phyloP scores from a whole-genome alignment of 2,113 vertebrate genomes.

The Orcinus orca region DNA sequence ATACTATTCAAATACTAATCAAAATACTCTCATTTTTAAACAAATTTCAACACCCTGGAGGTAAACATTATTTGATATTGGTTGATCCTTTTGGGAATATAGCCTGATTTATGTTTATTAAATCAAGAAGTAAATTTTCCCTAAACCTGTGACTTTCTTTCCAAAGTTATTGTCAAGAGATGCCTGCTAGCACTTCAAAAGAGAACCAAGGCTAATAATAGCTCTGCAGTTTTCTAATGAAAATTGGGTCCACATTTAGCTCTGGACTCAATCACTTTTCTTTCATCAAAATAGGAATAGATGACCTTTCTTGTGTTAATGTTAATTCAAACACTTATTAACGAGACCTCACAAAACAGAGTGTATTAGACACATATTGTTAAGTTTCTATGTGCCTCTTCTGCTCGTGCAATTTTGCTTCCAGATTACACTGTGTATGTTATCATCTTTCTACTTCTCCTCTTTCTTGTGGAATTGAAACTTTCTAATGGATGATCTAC shows the following conservation, averaged over 20 bases:
- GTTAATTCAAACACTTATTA: not conserved
- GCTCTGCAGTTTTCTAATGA: not conserved
- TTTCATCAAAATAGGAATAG: not conserved
- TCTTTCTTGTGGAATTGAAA: not conserved
- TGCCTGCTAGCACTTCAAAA: not conserved
- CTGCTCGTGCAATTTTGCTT: not conserved
- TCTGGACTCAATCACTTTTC: not conserved
- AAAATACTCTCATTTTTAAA: slow-evolving; percentile 1
- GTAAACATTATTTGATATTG: not conserved
- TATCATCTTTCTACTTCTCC: not conserved
- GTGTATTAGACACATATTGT: not conserved
- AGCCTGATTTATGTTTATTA: not conserved
- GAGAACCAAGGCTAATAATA: not conserved
- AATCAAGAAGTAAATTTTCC: not conserved
- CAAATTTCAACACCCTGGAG: not conserved
- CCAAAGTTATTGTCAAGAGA: not conserved
- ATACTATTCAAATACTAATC: not conserved
- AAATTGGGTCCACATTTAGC: not conserved
- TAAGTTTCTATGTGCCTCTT: not conserved
- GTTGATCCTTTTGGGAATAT: not conserved
- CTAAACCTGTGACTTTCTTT: not conserved
- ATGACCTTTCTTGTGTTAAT: not conserved
- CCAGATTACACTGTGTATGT: not conserved
- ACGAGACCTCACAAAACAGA: not conserved
- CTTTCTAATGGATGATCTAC: not conserved